Evolutionary conservation across 23 tunicate species (phyloP), one percentile per base, ranked within the genome.

Genomic region (Styela plicata): DNA sequence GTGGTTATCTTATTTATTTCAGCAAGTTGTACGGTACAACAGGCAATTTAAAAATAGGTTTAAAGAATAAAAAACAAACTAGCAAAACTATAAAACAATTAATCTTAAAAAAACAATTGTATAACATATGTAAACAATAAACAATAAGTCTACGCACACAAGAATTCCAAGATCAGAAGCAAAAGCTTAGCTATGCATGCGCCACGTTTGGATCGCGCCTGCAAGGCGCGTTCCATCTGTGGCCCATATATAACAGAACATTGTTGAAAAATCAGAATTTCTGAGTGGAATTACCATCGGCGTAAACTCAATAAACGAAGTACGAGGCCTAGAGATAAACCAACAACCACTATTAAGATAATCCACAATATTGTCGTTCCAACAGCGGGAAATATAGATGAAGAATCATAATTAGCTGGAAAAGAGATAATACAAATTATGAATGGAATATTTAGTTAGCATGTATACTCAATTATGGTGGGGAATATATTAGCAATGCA

Each of bases 361-460:
- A 67, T 27, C 2, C 30, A 27, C 71, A 67, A 67, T 24, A 67
- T 1, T 67, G 31, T 67, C 16, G 71, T 67, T 27, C 71, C 31
- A 67, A 67, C 71, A 22, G 71, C 71, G 19, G 71, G 71, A 67
- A 67, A 67, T 24, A 24, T 24, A 67, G 71, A n/a, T n/a, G n/a
- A 67, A 67, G 71, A 5, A 7, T 44, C 71, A 25, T 16, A 29
- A 1, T 67, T 24, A 67, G 19, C 71, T 67, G 22, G 71, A 67
- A 67, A 18, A 16, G 31, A 67, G 22, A 25, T 18, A 1, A 25
- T n/a, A n/a, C n/a, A n/a, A n/a, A n/a, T n/a, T n/a, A n/a, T n/a
- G 13, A 44, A 44, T 13, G 57, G 57, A 44, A 44, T 44, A 5
- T 44, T 44, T 44, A 44, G n/a, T n/a, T 29, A 24, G 17, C 22